A percentile compares a stretch with the other conserved stretches of the same genome.
phyloP scores from a whole-genome alignment of 2,113 vertebrate species.

The Scomber japonicus region DNA sequence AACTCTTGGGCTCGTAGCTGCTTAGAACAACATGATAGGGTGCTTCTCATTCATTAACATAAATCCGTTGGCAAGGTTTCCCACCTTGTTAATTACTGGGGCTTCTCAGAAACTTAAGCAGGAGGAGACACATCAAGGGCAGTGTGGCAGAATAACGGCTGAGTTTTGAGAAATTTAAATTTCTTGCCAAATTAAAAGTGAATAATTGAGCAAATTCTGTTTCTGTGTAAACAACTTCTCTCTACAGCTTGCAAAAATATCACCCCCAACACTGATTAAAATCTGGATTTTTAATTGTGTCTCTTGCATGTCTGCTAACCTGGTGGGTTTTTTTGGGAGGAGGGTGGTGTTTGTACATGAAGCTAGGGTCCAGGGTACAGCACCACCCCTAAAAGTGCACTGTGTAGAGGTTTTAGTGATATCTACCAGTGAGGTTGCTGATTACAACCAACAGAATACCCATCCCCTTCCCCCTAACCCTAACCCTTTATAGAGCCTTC shows the following conservation, averaged over 20 bases:
- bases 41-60: conserved; percentile 49
- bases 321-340: neutral
- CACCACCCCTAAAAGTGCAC: neutral
- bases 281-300: conserved; percentile 27
- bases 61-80: conserved; percentile 65
- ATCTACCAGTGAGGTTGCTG: too few relatives aligned
- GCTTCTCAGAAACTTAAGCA: conserved; percentile 44
- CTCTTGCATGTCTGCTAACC: conserved; percentile 1
- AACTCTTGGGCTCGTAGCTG: conserved; percentile 14
- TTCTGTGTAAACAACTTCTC: conserved; percentile 35
- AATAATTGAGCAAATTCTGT: conserved; percentile 44
- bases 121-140: conserved; percentile 60
- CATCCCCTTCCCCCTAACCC: too few relatives aligned
- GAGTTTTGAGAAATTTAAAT: conserved; percentile 36
- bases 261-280: conserved; percentile 27
- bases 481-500: too few relatives aligned
- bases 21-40: conserved; percentile 30
- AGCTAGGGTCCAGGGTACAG: conserved; percentile 30
- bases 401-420: too few relatives aligned
- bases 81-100: conserved; percentile 54
- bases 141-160: conserved; percentile 32
- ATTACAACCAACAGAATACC: too few relatives aligned
- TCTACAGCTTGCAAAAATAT: conserved; percentile 30
- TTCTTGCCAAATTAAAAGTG: conserved; percentile 37
- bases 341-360: neutral